phyloP scores from a whole-genome alignment of 2,797 vertebrate species.

The Scolopax bukidnonensis region DNA sequence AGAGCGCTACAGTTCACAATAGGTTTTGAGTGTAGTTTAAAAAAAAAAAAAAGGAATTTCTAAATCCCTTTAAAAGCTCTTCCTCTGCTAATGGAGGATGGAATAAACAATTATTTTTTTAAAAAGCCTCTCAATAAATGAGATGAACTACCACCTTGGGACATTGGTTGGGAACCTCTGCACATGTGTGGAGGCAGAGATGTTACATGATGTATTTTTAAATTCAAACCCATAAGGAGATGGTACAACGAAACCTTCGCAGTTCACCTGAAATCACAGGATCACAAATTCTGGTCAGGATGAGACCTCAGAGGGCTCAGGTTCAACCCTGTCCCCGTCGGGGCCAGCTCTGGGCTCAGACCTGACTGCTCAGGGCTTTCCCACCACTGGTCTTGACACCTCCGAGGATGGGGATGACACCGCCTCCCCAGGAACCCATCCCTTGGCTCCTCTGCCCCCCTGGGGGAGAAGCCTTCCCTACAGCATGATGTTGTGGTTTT shows the following conservation, averaged over 20 bases:
- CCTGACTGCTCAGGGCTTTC: background rate
- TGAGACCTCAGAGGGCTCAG: background rate
- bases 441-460: background rate
- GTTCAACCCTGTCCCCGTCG: background rate
- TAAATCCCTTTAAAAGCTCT: background rate
- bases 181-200: background rate
- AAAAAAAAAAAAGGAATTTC: background rate
- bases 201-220: background rate
- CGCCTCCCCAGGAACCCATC: background rate
- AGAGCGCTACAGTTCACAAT: background rate
- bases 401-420: accelerated
- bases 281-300: background rate
- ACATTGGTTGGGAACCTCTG: background rate
- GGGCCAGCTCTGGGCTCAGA: background rate
- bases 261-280: background rate
- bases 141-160: background rate
- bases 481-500: too few relatives aligned
- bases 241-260: accelerated
- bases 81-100: background rate
- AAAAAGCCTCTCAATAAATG: background rate
- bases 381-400: accelerated
- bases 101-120: background rate
- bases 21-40: background rate
- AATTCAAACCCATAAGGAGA: background rate
- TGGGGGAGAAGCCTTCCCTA: background rate